Evolutionary conservation across 2,888 invertebrate genomes (phyloP).

Genomic region (Acleris literana): DNA sequence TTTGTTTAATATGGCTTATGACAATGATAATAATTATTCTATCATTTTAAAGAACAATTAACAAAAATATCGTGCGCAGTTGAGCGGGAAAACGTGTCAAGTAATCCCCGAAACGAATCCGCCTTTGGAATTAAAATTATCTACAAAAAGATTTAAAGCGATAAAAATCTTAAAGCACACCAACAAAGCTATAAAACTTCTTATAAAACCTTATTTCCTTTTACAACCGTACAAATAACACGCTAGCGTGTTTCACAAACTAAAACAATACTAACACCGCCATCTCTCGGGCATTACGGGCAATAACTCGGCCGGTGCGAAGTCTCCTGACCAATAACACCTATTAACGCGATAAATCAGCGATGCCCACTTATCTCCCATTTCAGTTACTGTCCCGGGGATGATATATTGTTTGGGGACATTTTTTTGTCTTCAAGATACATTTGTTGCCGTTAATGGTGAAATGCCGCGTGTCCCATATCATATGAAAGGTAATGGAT

Average conservation of each 20-base stretch:
- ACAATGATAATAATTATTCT: no score
- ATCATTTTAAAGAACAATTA: no score
- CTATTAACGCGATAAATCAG: slow-evolving; percentile 19
- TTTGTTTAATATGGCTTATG: no score
- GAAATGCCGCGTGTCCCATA: slow-evolving; percentile 4
- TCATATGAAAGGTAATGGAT: slow-evolving; percentile 5
- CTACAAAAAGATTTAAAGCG: no score
- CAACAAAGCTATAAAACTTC: not conserved
- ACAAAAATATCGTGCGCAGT: no score
- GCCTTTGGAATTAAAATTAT: no score
- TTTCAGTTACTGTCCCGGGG: slow-evolving; percentile 10
- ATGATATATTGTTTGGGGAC: slow-evolving; percentile 26
- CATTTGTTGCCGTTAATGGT: slow-evolving; percentile 19
- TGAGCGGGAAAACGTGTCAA: no score
- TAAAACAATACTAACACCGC: not conserved
- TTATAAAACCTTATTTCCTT: no score
- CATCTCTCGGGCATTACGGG: not conserved
- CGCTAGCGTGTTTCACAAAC: not conserved
- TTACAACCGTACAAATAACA: no score
- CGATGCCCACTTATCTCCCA: slow-evolving; percentile 23
- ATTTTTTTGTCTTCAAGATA: slow-evolving; percentile 14
- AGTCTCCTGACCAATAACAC: slow-evolving; percentile 16
- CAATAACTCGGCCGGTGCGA: not conserved
- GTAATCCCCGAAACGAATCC: not conserved
- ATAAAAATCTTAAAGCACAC: not conserved